phyloP scores from a whole-genome alignment of 30 jellyfish, hydroid and myxozoan species.

The Cassiopea andromeda region DNA sequence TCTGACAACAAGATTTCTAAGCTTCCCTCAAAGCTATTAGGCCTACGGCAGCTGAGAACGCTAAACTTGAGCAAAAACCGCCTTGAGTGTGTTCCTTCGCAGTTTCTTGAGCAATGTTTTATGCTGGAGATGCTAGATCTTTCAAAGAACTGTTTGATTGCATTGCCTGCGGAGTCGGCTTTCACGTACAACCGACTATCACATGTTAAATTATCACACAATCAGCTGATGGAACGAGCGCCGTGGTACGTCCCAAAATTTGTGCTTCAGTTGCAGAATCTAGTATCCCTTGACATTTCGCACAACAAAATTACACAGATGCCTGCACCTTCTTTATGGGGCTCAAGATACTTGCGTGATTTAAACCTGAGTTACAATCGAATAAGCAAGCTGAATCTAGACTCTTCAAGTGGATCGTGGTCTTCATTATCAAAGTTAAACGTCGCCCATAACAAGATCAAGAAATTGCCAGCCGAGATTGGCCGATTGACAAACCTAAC shows the following conservation, averaged over 20 bases:
- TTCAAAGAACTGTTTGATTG: slow-evolving; percentile 58
- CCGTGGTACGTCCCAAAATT: slow-evolving; percentile 87
- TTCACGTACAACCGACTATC: slow-evolving; percentile 52
- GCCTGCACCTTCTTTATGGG: slow-evolving; percentile 90
- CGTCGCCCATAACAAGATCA: slow-evolving; percentile 67
- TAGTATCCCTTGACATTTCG: slow-evolving; percentile 70
- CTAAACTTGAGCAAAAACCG: slow-evolving; percentile 71
- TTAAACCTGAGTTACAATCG: slow-evolving; percentile 73
- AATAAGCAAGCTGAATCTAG: slow-evolving; percentile 65
- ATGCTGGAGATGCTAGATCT: slow-evolving; percentile 75
- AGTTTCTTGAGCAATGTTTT: slow-evolving; percentile 60
- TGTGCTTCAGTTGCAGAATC: slow-evolving; percentile 66
- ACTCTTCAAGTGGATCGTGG: slow-evolving; percentile 44
- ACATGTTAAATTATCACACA: slow-evolving; percentile 75
- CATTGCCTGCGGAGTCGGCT: slow-evolving; percentile 68
- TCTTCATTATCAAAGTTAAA: slow-evolving; percentile 51
- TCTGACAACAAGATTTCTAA: slow-evolving; percentile 53
- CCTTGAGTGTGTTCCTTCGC: slow-evolving; percentile 57
- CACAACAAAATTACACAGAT: slow-evolving; percentile 76
- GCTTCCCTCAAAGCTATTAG: slow-evolving; percentile 56
- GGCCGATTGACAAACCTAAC: slow-evolving; percentile 63
- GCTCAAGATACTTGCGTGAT: slow-evolving; percentile 69
- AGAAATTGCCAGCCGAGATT: slow-evolving; percentile 63
- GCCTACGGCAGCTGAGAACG: slow-evolving; percentile 45
- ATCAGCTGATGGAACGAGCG: slow-evolving; percentile 61